Evolutionary conservation across 2,113 vertebrate species (phyloP), one percentile per base, ranked within the genome.

Genomic region (Aphelocoma coerulescens): DNA sequence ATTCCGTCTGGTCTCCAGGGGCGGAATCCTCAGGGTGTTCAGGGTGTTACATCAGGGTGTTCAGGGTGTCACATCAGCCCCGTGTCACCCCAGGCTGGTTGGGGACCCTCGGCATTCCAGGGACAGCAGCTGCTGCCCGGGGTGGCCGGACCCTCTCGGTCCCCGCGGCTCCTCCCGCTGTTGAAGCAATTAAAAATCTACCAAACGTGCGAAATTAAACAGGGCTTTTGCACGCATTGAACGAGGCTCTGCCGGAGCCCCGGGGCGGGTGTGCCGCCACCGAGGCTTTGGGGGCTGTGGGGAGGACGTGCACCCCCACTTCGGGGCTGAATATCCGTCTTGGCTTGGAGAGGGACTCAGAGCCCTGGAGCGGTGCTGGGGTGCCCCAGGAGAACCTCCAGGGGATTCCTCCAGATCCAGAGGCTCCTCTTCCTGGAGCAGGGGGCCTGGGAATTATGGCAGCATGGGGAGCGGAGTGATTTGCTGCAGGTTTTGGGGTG

Each of bases 141-240:
- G 9, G 4, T 0, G 12, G 30, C 7, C 7, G 62, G 23, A 39
- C 18, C 28, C 0, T 0, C 71, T 57, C 28, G 0, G 15, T 33
- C 18, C 59, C 58, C 1, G 10, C 30, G 12, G 69, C 88, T 88
- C 74, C 43, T 69, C 51, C 39, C 1, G 63, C 51, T 17, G 6
- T 48, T 4, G 37, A 6, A 69, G 48, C 49, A 27, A 6, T 48
- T 48, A 52, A 65, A 77, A 74, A 19, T 2, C 58, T 16, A 13
- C 51, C 41, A 28, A 74, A 72, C 5, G 30, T 8, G 0, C 19
- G n/a, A n/a, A 85, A 85, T 76, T 39, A 61, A 83, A 41, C 23
- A 22, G 37, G 4, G 27, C 27, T 49, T 22, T 30, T 23, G 62
- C 62, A 52, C 21, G 7, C 57, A 13, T 5, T 13, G 39, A 68